phyloP scores from a whole-genome alignment of 2,113 vertebrate species.

The Dasyurus viverrinus region DNA sequence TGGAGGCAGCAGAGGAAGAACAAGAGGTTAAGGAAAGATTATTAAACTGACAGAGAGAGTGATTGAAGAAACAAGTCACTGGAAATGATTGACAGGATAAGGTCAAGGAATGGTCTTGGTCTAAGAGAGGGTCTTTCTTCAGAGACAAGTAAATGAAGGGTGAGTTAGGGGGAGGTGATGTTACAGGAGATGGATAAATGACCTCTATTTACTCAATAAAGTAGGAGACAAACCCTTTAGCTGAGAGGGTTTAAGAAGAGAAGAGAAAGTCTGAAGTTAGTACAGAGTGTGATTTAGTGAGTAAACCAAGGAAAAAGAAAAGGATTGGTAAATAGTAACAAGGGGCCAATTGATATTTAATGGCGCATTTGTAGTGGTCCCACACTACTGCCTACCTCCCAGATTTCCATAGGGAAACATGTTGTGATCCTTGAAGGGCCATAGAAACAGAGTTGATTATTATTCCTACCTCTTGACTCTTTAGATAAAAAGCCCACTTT shows the following conservation, averaged over 20 bases:
- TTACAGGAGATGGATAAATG: not conserved
- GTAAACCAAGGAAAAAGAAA: not conserved
- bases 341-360: not conserved
- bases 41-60: not conserved
- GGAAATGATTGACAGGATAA: not conserved
- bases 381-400: not conserved
- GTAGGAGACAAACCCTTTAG: not conserved
- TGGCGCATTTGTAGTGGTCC: not conserved
- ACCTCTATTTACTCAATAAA: not conserved
- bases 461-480: not conserved
- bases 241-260: not conserved
- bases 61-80: not conserved
- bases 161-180: not conserved
- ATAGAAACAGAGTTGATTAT: not conserved
- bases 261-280: not conserved
- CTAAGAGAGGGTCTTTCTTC: not conserved
- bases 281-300: not conserved
- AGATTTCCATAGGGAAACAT: not conserved
- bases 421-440: not conserved
- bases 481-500: not conserved
- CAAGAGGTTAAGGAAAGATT: not conserved
- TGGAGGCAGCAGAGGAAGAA: not conserved
- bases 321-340: not conserved
- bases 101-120: not conserved
- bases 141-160: not conserved